Evolutionary conservation across 2,797 vertebrate species (phyloP).

Genomic region (Sebastes vulpes): DNA sequence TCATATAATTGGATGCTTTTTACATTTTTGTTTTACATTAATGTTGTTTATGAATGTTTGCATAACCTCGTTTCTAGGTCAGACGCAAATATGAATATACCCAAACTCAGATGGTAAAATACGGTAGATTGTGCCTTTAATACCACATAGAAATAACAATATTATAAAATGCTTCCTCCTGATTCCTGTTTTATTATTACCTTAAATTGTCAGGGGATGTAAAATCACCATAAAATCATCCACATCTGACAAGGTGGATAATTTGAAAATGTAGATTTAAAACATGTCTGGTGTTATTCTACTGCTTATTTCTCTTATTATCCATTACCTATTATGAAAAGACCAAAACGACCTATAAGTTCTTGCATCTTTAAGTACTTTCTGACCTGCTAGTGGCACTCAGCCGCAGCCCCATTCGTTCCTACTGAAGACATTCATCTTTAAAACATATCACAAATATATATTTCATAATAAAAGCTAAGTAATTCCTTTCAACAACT

Average conservation of each 20-base stretch:
- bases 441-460: not conserved
- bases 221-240: not conserved
- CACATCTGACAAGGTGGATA: not conserved
- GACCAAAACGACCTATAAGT: not conserved
- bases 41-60: not conserved
- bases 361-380: not conserved
- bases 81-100: not conserved
- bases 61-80: not conserved
- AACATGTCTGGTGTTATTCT: not conserved
- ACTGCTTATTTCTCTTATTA: not conserved
- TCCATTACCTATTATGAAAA: not conserved
- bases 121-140: not conserved
- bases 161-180: not conserved
- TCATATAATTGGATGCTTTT: not conserved
- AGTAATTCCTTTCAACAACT: not conserved
- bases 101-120: not conserved
- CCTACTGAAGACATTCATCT: not conserved
- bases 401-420: not conserved
- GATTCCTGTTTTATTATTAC: not conserved
- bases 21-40: not conserved
- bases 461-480: not conserved
- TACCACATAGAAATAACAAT: not conserved
- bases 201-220: not conserved
- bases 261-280: not conserved
- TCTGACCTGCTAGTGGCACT: not conserved